These are phyloP conservation scores for Ptiloglossa arizonensis DNA, from an alignment of 1,140 invertebrate species.

Conservation along the genomic window DNA sequence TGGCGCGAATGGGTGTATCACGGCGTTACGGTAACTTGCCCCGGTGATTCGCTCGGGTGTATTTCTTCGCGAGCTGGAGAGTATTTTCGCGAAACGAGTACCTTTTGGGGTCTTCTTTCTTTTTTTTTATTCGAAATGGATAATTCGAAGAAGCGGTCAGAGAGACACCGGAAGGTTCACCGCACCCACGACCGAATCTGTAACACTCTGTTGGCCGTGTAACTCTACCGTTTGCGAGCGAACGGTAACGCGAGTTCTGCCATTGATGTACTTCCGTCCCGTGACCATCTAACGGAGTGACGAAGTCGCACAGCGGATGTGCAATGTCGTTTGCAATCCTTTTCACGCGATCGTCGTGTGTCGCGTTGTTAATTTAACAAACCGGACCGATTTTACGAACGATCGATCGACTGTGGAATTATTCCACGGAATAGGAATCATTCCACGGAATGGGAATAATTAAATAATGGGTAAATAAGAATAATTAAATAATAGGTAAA, in stretches of 20 bases:
- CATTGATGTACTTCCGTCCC: conserved; percentile 60
- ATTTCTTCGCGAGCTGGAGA: too few relatives aligned
- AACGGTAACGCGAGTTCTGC: conserved; percentile 50
- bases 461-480: too few relatives aligned
- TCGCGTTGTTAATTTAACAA: neutral
- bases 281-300: conserved; percentile 58
- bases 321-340: conserved; percentile 51
- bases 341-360: conserved; percentile 12
- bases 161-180: conserved; percentile 31
- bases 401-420: too few relatives aligned
- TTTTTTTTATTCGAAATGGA: too few relatives aligned
- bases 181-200: conserved; percentile 26
- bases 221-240: conserved; percentile 50
- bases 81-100: too few relatives aligned
- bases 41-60: too few relatives aligned
- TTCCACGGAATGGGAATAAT: too few relatives aligned
- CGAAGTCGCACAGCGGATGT: conserved; percentile 33
- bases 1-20: conserved; percentile 1
- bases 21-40: neutral
- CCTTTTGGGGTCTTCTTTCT: too few relatives aligned
- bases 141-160: too few relatives aligned
- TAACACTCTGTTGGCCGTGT: conserved; percentile 28
- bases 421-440: too few relatives aligned
- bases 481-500: too few relatives aligned
- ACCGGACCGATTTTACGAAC: neutral